Percentiles rank a stretch among this genome's conserved stretches.
These are phyloP conservation scores for Tetrapedia diversipes DNA, from an alignment of 2,888 invertebrate species.

Conservation along the genomic window DNA sequence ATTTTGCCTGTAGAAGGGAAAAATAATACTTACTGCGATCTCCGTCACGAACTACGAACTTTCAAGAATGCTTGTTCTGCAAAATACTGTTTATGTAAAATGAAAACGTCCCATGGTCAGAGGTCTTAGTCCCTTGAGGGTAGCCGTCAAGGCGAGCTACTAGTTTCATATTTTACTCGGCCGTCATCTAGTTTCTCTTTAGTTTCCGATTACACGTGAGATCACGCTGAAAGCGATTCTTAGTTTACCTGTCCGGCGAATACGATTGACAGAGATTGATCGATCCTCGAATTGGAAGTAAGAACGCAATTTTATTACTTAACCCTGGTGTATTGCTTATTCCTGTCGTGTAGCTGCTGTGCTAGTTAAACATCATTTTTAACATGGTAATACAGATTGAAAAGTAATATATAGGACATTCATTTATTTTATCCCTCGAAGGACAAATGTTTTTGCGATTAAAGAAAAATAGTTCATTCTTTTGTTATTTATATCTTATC, in stretches of 20 bases:
- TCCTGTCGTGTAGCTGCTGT: background rate
- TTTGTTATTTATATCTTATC: background rate
- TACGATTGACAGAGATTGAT: conserved; percentile 32
- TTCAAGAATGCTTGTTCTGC: conserved; percentile 9
- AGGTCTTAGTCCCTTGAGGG: conserved; percentile 57
- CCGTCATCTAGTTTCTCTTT: conserved; percentile 59
- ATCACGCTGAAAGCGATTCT: conserved; percentile 55
- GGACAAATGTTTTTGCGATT: no score
- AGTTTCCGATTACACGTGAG: conserved; percentile 64
- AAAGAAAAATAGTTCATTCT: background rate
- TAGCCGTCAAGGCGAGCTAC: conserved; percentile 62
- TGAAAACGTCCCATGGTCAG: conserved; percentile 37
- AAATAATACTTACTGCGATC: background rate
- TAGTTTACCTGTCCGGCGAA: conserved; percentile 14
- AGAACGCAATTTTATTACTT: conserved; percentile 7
- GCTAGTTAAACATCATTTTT: background rate
- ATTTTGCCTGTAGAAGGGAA: background rate
- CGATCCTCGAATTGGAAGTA: conserved; percentile 28
- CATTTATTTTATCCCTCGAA: no score
- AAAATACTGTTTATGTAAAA: conserved; percentile 24
- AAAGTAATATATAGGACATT: no score
- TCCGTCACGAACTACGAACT: background rate
- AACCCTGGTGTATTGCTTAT: background rate
- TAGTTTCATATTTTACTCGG: conserved; percentile 50
- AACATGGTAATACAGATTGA: no score